Evolutionary conservation across 1,140 invertebrate genomes (phyloP).

Genomic region (Drosophila virilis): DNA sequence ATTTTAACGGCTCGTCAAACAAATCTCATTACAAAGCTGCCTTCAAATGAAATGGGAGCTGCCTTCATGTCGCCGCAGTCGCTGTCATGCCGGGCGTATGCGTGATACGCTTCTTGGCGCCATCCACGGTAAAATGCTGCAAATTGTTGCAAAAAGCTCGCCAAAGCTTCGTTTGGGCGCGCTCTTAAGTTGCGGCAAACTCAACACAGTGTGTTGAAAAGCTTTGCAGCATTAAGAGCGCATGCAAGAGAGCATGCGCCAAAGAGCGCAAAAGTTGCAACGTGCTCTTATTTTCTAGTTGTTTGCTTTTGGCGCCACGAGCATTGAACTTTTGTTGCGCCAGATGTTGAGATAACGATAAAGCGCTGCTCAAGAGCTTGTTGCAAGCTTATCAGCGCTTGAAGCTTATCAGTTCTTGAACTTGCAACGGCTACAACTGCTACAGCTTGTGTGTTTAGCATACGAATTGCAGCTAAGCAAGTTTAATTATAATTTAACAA

Average conservation of each 20-base stretch:
- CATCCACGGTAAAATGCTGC: not conserved
- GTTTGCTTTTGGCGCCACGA: constrained; percentile 49
- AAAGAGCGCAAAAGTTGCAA: not conserved
- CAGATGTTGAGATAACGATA: constrained; percentile 34
- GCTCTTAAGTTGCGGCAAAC: constrained; percentile 39
- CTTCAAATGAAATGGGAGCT: constrained; percentile 26
- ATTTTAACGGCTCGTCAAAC: constrained; percentile 34
- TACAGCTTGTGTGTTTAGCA: not conserved
- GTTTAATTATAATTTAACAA: not conserved
- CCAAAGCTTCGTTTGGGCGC: constrained; percentile 38
- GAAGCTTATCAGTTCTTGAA: constrained; percentile 60
- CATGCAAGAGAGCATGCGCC: constrained; percentile 29
- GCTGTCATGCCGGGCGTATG: constrained; percentile 43
- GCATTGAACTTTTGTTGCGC: constrained; percentile 63
- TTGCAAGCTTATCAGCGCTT: constrained; percentile 44
- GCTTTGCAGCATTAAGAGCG: constrained; percentile 19
- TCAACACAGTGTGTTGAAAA: constrained; percentile 74
- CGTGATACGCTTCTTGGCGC: constrained; percentile 14
- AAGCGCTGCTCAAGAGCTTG: constrained; percentile 18
- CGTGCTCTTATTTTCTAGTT: constrained; percentile 21
- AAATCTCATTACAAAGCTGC: constrained; percentile 38
- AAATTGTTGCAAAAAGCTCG: constrained; percentile 50
- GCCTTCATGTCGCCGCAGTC: constrained; percentile 11
- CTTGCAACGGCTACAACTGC: constrained; percentile 32
- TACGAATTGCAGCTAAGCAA: not conserved